A percentile compares a stretch with the other conserved stretches of the same genome.
These are phyloP conservation scores for Eupithecia abbreviata DNA, from an alignment of 2,888 invertebrate species.

Conservation along the genomic window DNA sequence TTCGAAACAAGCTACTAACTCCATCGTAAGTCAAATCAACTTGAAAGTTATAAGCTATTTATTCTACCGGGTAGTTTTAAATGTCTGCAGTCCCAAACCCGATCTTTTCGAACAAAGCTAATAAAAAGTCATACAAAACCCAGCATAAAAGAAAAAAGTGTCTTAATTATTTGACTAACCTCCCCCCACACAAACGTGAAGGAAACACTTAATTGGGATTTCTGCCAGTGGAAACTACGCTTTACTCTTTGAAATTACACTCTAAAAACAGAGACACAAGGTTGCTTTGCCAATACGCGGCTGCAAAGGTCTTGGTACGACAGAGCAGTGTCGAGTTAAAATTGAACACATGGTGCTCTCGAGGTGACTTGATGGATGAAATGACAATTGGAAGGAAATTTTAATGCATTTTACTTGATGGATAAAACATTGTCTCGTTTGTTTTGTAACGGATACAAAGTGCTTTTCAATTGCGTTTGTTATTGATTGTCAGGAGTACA, in stretches of 20 bases:
- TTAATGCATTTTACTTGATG: constrained; percentile 45
- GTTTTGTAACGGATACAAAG: constrained; percentile 19
- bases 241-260: constrained; percentile 23
- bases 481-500: not conserved
- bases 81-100: constrained; percentile 9
- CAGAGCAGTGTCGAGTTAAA: constrained; percentile 55
- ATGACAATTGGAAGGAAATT: constrained; percentile 50
- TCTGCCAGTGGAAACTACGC: constrained; percentile 46
- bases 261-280: constrained; percentile 44
- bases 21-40: not conserved
- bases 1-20: not conserved
- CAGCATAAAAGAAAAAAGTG: constrained; percentile 54
- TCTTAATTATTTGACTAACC: constrained; percentile 63
- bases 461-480: not conserved
- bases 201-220: constrained; percentile 66
- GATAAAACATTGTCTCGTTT: constrained; percentile 33
- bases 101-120: constrained; percentile 30
- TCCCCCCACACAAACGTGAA: constrained; percentile 54
- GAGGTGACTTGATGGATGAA: constrained; percentile 59
- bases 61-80: not conserved
- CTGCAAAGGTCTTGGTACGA: constrained; percentile 35
- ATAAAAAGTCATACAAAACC: constrained; percentile 45
- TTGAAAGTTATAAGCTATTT: not conserved
- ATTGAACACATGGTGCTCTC: constrained; percentile 63
- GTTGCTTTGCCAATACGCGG: constrained; percentile 36